Base-by-base conservation (phyloP, 2,113 vertebrate genomes). In the Myrmecophaga tridactyla region DNA sequence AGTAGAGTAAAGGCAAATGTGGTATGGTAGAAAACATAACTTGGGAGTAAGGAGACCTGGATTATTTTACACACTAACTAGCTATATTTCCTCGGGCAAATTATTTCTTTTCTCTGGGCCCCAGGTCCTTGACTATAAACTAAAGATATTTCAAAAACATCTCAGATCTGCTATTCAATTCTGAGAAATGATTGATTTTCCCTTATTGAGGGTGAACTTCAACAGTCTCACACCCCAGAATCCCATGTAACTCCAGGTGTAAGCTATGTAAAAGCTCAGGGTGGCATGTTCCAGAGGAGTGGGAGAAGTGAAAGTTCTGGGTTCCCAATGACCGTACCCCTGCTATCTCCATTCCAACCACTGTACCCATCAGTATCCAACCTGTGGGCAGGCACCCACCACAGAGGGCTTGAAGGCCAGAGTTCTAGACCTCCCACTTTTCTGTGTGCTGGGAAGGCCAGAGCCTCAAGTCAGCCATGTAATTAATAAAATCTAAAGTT, bases 291-390 rank as follows among this genome's bases (percentile, higher is more conserved):
- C 75, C 80, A 53, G 6, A 82, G 7, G 13, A 72, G 43, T 12
- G 7, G 41, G 12, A 25, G 77, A 96, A 94, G 65, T 69, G 80
- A 93, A 86, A 78, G 69, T 83, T 89, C 58, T 69, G 86, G 39
- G 78, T 75, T 90, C 41, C 48, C 39, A 78, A 0, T 23, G n/a
- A 60, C 46, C 3, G 21, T 20, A 20, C 53, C 78, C 25, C 43
- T 13, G 23, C 60, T 62, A 39, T 53, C 78, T 89, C 43, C 31
- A 1, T 27, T 62, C n/a, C 75, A 65, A 76, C 41, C 31, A n/a
- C 76, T 29, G 48, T 46, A 85, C 63, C 62, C 36, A 51, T 41
- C 63, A 67, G 6, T n/a, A 69, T 85, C 27, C 43, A 7, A 21
- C 21, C 27, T 15, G n/a, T 69, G 7, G 23, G 25, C 25, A 67